Evolutionary conservation across 2,797 vertebrate species (phyloP).

Genomic region (Streptopelia turtur): DNA sequence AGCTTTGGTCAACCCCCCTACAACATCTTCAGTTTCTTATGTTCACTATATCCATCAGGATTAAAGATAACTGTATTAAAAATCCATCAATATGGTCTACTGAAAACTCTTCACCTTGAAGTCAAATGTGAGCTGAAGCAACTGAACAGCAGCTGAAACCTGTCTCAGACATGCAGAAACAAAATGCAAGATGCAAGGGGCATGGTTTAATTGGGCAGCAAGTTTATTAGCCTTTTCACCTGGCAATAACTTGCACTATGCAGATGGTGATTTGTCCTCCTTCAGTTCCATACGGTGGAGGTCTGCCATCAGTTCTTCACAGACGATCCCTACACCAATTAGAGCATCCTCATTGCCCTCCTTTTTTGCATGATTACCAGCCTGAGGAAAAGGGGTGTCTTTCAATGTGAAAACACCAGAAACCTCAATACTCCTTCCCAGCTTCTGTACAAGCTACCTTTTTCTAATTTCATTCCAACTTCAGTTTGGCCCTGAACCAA

Average conservation of each 20-base stretch:
- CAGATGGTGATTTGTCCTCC: background rate
- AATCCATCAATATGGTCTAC: background rate
- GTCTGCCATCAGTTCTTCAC: background rate
- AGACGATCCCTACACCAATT: background rate
- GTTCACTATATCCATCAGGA: background rate
- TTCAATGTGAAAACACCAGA: background rate
- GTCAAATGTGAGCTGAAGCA: background rate
- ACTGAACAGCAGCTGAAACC: background rate
- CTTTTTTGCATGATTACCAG: background rate
- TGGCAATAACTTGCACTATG: background rate
- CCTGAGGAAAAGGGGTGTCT: background rate
- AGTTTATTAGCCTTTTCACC: background rate
- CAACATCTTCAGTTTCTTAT: background rate
- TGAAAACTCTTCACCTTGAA: background rate
- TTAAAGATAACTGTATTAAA: background rate
- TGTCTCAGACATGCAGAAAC: background rate
- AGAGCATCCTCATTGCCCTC: background rate
- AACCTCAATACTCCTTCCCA: background rate
- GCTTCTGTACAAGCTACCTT: background rate
- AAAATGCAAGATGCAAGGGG: background rate
- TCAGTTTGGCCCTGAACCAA: background rate
- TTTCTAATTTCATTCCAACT: background rate
- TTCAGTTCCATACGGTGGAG: no score
- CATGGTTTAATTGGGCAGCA: background rate
- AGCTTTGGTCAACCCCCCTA: background rate